Percentiles rank a stretch among this genome's conserved stretches.
Conservation (phyloP, 2,113 vertebrate species). For the Pituophis catenifer region DNA sequence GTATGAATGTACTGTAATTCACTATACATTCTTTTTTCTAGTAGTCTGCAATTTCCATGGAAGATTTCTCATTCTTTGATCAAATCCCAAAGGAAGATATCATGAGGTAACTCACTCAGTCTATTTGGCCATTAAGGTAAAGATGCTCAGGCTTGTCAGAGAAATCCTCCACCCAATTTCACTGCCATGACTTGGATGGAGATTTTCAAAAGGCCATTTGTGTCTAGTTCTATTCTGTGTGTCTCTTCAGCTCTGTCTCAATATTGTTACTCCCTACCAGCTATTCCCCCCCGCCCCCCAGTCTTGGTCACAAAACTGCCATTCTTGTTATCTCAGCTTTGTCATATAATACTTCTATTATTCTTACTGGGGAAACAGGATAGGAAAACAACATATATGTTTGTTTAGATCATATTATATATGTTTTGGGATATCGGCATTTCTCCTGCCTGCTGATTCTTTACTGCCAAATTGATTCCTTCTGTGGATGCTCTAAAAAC, state of each 20-base stretch:
- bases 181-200: neutral
- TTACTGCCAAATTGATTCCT: too few species aligned
- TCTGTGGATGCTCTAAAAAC: neutral
- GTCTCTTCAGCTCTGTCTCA: neutral
- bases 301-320: neutral
- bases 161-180: neutral
- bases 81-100: neutral
- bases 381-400: neutral
- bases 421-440: neutral
- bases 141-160: neutral
- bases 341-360: neutral
- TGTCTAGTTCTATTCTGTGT: neutral
- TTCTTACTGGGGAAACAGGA: neutral
- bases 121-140: neutral
- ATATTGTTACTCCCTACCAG: neutral
- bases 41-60: neutral
- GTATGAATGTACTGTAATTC: neutral
- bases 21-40: neutral
- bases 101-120: neutral
- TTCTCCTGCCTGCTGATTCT: neutral
- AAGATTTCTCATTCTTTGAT: neutral
- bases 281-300: neutral
- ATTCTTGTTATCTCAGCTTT: neutral
- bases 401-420: neutral
- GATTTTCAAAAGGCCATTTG: neutral